These are phyloP conservation scores for Plebejus melissa DNA, from an alignment of 2,888 invertebrate genomes.

Conservation along the genomic window DNA sequence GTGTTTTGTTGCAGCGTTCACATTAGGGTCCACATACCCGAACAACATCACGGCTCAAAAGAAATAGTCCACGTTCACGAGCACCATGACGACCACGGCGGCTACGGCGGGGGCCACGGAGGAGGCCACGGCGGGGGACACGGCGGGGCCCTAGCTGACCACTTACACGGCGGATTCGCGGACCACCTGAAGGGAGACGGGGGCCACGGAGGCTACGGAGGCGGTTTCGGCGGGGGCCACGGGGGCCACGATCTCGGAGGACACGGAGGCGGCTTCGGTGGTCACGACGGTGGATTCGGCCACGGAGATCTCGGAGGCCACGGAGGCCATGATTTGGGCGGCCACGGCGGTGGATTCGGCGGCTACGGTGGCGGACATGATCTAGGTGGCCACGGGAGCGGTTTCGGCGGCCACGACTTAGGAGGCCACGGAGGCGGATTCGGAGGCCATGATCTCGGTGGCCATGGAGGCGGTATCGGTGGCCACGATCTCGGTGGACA, in stretches of 20 bases:
- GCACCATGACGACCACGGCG: constrained; percentile 53
- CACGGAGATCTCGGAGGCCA: constrained; percentile 28
- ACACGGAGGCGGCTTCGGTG: constrained; percentile 39
- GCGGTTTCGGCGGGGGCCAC: constrained; percentile 43
- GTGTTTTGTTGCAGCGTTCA: constrained; percentile 71
- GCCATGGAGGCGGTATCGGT: constrained; percentile 42
- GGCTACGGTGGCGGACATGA: constrained; percentile 42
- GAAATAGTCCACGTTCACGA: constrained; percentile 65
- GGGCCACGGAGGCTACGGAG: constrained; percentile 44
- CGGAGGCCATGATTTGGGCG: constrained; percentile 33
- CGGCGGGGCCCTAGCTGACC: constrained; percentile 46
- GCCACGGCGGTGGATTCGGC: constrained; percentile 40
- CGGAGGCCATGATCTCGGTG: constrained; percentile 39
- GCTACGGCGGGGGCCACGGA: constrained; percentile 44
- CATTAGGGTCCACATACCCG: constrained; percentile 77
- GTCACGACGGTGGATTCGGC: constrained; percentile 39
- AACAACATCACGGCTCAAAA: constrained; percentile 66
- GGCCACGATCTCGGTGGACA: constrained; percentile 31
- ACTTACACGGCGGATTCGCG: constrained; percentile 55
- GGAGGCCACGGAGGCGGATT: constrained; percentile 44
- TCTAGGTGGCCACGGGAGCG: constrained; percentile 42
- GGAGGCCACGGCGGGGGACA: constrained; percentile 45
- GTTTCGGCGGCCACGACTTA: constrained; percentile 36
- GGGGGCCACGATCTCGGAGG: constrained; percentile 34
- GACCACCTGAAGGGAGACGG: constrained; percentile 49